Evolutionary conservation across 2,888 invertebrate genomes (phyloP).

Genomic region (Pilophorus perplexus): DNA sequence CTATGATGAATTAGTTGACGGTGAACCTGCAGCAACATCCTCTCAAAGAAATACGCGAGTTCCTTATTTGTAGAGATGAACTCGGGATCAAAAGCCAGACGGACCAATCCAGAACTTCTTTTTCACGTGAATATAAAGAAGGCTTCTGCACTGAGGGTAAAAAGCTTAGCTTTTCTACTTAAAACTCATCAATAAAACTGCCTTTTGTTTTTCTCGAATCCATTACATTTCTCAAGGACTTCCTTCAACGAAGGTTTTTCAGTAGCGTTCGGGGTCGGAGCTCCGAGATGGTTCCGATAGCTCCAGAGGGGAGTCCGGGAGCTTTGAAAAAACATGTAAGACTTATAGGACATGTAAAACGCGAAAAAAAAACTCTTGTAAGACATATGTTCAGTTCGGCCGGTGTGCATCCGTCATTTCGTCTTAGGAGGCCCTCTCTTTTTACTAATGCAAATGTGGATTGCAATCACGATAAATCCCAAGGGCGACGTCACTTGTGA

Average conservation of each 20-base stretch:
- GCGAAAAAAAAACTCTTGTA: no score
- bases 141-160: slow-evolving; percentile 6
- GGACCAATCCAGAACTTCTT: slow-evolving; percentile 9
- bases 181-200: slow-evolving; percentile 28
- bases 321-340: slow-evolving; percentile 10
- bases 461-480: no score
- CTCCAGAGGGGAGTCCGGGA: not conserved
- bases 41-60: not conserved
- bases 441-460: no score
- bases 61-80: slow-evolving; percentile 13
- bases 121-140: not conserved
- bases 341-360: no score
- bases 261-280: slow-evolving; percentile 1
- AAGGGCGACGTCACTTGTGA: no score
- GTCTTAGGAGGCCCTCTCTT: slow-evolving; percentile 31
- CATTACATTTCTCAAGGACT: not conserved
- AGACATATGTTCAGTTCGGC: slow-evolving; percentile 17
- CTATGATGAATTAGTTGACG: slow-evolving; percentile 23
- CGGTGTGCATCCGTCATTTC: slow-evolving; percentile 25
- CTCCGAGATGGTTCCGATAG: slow-evolving; percentile 4
- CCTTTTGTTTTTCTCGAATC: slow-evolving; percentile 21
- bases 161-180: slow-evolving; percentile 24
- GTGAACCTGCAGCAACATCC: no score
- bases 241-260: not conserved
- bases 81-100: slow-evolving; percentile 9